phyloP scores from a whole-genome alignment of 2,888 invertebrate genomes.

The Melinaea menophilus region DNA sequence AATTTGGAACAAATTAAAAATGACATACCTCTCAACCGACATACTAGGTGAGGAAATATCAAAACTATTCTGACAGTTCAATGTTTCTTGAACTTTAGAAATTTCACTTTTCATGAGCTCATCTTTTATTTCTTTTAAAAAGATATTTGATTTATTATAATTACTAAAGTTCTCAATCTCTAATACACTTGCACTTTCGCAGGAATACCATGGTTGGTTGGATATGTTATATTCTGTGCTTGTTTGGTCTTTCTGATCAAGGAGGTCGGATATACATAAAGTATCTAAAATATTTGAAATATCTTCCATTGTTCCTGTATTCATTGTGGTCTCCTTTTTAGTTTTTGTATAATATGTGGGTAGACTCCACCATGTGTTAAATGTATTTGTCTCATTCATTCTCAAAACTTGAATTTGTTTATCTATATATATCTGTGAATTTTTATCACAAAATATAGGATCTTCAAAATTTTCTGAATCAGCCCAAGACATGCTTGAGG shows the following conservation, averaged over 20 bases:
- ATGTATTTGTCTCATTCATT: conserved; percentile 40
- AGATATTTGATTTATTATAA: conserved; percentile 45
- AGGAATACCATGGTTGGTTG: conserved; percentile 53
- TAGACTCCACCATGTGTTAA: conserved; percentile 65
- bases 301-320: conserved; percentile 29
- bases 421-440: conserved; percentile 42
- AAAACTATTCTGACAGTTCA: conserved; percentile 38
- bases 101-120: conserved; percentile 45
- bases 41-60: conserved; percentile 49
- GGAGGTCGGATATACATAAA: conserved; percentile 62
- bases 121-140: conserved; percentile 49
- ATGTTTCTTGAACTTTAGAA: conserved; percentile 39
- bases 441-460: conserved; percentile 28
- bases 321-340: conserved; percentile 37
- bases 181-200: conserved; percentile 56
- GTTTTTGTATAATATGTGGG: conserved; percentile 43
- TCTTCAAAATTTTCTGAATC: conserved; percentile 47
- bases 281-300: conserved; percentile 50
- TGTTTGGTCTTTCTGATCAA: conserved; percentile 32
- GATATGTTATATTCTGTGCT: conserved; percentile 40
- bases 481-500: conserved; percentile 62
- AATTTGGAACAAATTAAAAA: conserved; percentile 25
- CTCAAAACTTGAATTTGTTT: conserved; percentile 38
- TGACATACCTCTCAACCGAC: conserved; percentile 52
- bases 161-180: conserved; percentile 53